Conservation (phyloP, 2,113 vertebrate species). For the Leucopsar rothschildi region DNA sequence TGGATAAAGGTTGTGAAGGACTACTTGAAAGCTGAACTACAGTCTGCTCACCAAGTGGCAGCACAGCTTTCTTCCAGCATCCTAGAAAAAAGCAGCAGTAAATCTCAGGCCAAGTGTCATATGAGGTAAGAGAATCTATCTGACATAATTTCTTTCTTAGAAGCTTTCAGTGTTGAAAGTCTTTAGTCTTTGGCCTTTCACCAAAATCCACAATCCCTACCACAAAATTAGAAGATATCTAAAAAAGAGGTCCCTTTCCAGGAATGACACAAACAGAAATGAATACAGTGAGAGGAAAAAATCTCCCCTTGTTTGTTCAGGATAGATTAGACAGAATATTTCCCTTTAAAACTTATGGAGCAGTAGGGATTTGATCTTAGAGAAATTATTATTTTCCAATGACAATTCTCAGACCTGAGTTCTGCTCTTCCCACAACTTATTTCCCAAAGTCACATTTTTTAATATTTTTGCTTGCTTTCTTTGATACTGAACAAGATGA, state of each 20-base stretch:
- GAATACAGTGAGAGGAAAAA: not conserved
- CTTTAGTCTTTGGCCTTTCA: not conserved
- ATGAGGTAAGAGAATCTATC: slow-evolving; percentile 23
- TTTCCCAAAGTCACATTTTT: slow-evolving; percentile 22
- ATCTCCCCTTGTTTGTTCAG: not conserved
- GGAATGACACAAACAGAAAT: slow-evolving; percentile 42
- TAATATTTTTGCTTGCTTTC: not conserved
- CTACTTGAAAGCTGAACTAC: not conserved
- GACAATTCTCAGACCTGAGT: not conserved
- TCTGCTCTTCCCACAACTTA: slow-evolving; percentile 7
- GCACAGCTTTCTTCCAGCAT: not conserved
- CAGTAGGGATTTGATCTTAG: not conserved
- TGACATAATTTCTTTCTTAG: slow-evolving; percentile 49
- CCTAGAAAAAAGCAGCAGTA: not conserved
- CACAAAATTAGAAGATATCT: slow-evolving; percentile 37
- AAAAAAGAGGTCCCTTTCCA: slow-evolving; percentile 40
- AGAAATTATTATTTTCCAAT: not conserved
- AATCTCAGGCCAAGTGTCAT: slow-evolving; percentile 7
- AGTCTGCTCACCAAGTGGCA: not conserved
- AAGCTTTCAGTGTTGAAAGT: slow-evolving; percentile 24
- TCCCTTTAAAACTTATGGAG: not conserved
- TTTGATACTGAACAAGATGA: not conserved
- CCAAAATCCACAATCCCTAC: slow-evolving; percentile 31
- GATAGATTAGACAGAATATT: not conserved
- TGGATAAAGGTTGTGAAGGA: not conserved